Evolutionary conservation across 1,140 invertebrate species (phyloP), one percentile per base, ranked within the genome.

Genomic region (Eriosoma lanigerum): DNA sequence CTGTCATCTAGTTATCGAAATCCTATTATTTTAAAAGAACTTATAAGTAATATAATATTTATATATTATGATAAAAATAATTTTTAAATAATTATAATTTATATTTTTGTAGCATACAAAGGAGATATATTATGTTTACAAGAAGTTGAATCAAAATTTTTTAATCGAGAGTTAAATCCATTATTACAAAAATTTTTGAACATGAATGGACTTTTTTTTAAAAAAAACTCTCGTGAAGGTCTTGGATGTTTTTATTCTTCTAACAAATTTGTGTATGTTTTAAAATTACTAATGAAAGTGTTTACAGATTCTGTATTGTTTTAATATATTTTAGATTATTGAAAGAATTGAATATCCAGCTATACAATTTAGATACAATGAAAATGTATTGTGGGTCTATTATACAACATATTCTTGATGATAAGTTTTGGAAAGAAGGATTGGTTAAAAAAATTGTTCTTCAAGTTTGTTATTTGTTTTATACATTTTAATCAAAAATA

Each of bases 121-220:
- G 90, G 90, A 46, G 96, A 98, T 86, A 87, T 98, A 62, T 88
- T 96, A 52, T 97, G 95, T 84, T 86, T 98, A 17, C 96, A 98
- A 91, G 96, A 98, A 89, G 93, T 97, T 0, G 96, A 97, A 85
- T 84, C 83, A 15, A 94, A 92, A 87, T 87, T 96, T 32, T 97
- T 92, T 85, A 85, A 91, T 21, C 85, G 89, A 82, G 92, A 93
- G 84, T 87, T 96, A n/a, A 82, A 86, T 50, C 90, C 90, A 15
- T 85, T 91, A 24, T 86, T 97, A 0, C 83, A 84, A 15, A 81
- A 83, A 10, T 26, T 6, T 0, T 81, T 89, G 12, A 88, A 89
- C 8, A 89, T 90, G 75, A 85, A 89, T 73, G 90, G 92, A 17
- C 83, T 89, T 70, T 91, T 91, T 84, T 87, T 89, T 83, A 87